Percentiles rank a stretch among this genome's conserved stretches.
Conservation (phyloP, 92 coral and sea anemone genomes). For the Blastomussa wellsi region DNA sequence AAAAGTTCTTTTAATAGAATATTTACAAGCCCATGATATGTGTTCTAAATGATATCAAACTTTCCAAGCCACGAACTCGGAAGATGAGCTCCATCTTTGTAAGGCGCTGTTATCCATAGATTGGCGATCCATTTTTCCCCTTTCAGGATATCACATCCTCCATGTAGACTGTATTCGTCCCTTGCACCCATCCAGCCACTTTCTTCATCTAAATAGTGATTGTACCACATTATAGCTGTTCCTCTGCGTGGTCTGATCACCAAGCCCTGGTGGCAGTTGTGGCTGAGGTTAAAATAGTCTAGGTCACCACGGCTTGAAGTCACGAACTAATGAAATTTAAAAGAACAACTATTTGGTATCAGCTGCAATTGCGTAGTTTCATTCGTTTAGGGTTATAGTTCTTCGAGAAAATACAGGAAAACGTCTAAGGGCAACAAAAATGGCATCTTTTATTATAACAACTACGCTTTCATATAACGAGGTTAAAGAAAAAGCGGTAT, state of each 20-base stretch:
- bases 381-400: too few species aligned
- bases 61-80: constrained; percentile 52
- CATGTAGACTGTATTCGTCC: constrained; percentile 87
- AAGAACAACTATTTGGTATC: neutral
- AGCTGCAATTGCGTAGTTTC: too few species aligned
- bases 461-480: too few species aligned
- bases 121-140: constrained; percentile 98
- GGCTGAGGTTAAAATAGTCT: constrained; percentile 76
- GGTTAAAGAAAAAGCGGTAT: too few species aligned
- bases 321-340: constrained; percentile 13
- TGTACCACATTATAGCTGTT: constrained; percentile 96
- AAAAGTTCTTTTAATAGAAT: too few species aligned
- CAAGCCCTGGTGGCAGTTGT: constrained; percentile 75
- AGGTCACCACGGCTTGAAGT: constrained; percentile 41
- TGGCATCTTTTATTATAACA: too few species aligned
- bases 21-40: too few species aligned
- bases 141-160: constrained; percentile 83
- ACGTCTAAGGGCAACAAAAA: too few species aligned
- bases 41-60: constrained; percentile 25
- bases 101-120: constrained; percentile 85
- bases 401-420: too few species aligned
- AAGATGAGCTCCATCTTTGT: constrained; percentile 60
- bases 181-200: constrained; percentile 89
- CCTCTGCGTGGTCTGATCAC: constrained; percentile 80
- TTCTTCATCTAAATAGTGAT: constrained; percentile 81